Evolutionary conservation across 2,113 vertebrate species (phyloP).

Genomic region (Stegostoma tigrinum): DNA sequence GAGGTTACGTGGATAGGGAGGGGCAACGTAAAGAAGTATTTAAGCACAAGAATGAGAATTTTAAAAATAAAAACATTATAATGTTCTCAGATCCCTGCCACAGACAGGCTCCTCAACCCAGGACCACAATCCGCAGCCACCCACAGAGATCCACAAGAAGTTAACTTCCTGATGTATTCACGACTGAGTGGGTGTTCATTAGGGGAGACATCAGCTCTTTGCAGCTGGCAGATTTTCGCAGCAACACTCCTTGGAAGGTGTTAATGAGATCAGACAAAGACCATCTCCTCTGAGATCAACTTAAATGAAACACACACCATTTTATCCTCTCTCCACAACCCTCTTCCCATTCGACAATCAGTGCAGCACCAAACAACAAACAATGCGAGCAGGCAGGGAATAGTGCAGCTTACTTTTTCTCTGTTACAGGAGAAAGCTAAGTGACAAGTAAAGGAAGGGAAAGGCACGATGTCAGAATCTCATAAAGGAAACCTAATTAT

Average conservation of each 20-base stretch:
- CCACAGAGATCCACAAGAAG: conserved; percentile 4
- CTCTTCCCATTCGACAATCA: neutral
- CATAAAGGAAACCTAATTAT: conserved; percentile 39
- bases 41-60: neutral
- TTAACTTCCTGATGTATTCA: neutral
- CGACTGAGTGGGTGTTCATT: neutral
- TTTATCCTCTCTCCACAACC: neutral
- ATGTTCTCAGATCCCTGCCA: no score
- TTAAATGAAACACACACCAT: conserved; percentile 14
- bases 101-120: neutral
- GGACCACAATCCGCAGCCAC: neutral
- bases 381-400: neutral
- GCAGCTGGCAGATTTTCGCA: neutral
- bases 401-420: neutral
- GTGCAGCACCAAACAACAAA: neutral
- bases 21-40: no score
- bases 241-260: conserved; percentile 23
- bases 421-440: neutral
- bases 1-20: neutral
- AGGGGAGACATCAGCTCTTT: neutral
- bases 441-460: neutral
- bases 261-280: conserved; percentile 41
- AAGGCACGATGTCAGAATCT: conserved; percentile 33
- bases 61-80: neutral
- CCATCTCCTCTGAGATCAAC: conserved; percentile 5